phyloP scores from a whole-genome alignment of 2,113 vertebrate species.

The Rhegmatorhina hoffmannsi region DNA sequence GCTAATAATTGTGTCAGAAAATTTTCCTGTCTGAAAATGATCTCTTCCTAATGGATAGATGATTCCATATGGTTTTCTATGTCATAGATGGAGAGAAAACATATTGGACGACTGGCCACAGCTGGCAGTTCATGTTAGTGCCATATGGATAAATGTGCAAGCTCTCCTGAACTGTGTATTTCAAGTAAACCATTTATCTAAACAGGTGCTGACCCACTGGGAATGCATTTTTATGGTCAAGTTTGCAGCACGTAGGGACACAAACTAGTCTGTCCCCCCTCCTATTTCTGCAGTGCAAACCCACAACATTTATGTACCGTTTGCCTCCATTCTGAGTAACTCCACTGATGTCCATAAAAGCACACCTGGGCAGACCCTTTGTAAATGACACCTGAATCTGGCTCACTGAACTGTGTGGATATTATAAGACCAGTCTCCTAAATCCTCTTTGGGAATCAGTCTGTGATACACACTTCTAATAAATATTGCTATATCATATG shows the following conservation, averaged over 20 bases:
- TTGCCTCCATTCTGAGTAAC: background rate
- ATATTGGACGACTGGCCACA: constrained; percentile 63
- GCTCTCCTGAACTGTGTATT: constrained; percentile 22
- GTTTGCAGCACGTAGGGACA: background rate
- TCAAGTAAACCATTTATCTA: constrained; percentile 52
- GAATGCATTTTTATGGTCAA: constrained; percentile 20
- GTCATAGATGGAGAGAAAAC: constrained; percentile 55
- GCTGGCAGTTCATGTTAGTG: constrained; percentile 57
- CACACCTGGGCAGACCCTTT: constrained; percentile 8
- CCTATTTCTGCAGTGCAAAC: background rate
- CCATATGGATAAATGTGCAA: constrained; percentile 63
- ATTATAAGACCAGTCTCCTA: background rate
- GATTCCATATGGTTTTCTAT: constrained; percentile 64
- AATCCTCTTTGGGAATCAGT: background rate
- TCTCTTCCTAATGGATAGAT: constrained; percentile 69
- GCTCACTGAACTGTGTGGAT: background rate
- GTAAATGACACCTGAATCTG: constrained; percentile 1
- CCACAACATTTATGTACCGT: background rate
- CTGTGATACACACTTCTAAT: background rate
- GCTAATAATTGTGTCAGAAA: constrained; percentile 63
- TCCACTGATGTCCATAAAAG: background rate
- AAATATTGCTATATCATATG: background rate
- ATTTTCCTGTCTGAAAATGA: constrained; percentile 59
- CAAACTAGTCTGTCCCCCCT: background rate
- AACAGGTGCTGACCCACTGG: constrained; percentile 63